phyloP scores from a whole-genome alignment of 2,888 invertebrate species.

The Priocnemis perturbator region DNA sequence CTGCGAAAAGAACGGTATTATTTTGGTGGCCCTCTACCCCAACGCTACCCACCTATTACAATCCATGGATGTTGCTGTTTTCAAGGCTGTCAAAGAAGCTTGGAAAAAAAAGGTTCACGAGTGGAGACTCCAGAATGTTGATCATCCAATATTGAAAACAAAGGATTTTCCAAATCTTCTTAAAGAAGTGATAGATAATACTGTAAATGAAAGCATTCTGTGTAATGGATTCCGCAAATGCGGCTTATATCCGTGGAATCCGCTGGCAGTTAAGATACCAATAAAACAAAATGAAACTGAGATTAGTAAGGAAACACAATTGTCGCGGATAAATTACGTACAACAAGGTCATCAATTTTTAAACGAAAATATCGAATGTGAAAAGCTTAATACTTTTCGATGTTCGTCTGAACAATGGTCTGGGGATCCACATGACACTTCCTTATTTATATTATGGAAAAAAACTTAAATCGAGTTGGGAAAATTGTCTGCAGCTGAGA shows the following conservation, averaged over 20 bases:
- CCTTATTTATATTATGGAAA: constrained; percentile 25
- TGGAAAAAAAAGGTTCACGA: constrained; percentile 19
- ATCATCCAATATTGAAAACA: not conserved
- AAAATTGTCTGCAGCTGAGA: constrained; percentile 7
- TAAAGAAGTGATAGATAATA: constrained; percentile 43
- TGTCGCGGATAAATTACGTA: constrained; percentile 20
- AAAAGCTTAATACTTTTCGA: constrained; percentile 25
- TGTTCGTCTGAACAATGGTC: constrained; percentile 24
- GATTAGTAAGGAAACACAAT: not conserved
- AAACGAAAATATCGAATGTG: too few species aligned
- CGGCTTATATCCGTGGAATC: constrained; percentile 51
- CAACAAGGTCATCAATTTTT: constrained; percentile 24
- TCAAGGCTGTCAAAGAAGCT: constrained; percentile 9
- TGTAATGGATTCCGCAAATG: constrained; percentile 55
- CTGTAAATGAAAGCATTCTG: constrained; percentile 38
- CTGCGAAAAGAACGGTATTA: constrained; percentile 10
- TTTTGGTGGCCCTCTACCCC: constrained; percentile 27
- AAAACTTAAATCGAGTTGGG: constrained; percentile 24
- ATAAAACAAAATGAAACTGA: not conserved
- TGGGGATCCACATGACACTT: constrained; percentile 24
- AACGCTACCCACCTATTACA: constrained; percentile 20
- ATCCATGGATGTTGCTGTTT: constrained; percentile 22
- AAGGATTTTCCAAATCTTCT: constrained; percentile 24
- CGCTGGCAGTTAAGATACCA: constrained; percentile 10
- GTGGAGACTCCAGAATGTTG: constrained; percentile 8